These are phyloP conservation scores for Panagrolaimus sp. DNA, from an alignment of 1,140 invertebrate species.

Conservation along the genomic window DNA sequence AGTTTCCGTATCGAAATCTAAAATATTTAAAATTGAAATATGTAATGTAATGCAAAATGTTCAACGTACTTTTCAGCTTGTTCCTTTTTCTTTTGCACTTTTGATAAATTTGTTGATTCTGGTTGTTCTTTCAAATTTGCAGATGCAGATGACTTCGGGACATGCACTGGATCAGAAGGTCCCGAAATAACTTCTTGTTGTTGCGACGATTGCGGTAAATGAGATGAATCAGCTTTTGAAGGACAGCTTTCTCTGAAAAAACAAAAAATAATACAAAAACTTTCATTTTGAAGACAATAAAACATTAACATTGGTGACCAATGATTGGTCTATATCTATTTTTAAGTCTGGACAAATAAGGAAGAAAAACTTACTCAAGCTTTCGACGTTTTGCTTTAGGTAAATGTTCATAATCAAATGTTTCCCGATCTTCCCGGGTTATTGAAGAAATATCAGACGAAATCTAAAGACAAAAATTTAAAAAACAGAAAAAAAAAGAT, in stretches of 20 bases:
- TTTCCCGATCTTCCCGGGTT: conserved; percentile 72
- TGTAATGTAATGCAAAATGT: too few relatives aligned
- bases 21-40: not conserved
- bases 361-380: conserved; percentile 9
- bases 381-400: conserved; percentile 66
- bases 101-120: too few relatives aligned
- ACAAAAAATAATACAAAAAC: too few relatives aligned
- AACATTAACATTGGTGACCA: too few relatives aligned
- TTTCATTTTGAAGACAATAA: too few relatives aligned
- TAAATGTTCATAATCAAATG: conserved; percentile 82
- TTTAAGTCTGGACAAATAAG: not conserved
- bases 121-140: too few relatives aligned
- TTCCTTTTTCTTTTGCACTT: too few relatives aligned
- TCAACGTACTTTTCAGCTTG: too few relatives aligned
- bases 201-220: conserved; percentile 29
- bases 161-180: conserved; percentile 90
- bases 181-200: conserved; percentile 59
- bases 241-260: too few relatives aligned
- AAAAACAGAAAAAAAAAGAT: not conserved
- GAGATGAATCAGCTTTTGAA: not conserved
- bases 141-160: too few relatives aligned
- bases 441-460: conserved; percentile 79
- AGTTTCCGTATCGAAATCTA: conserved; percentile 56
- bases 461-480: conserved; percentile 36
- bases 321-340: too few relatives aligned